Evolutionary conservation across 2,888 invertebrate genomes (phyloP).

Genomic region (Euplagia quadripunctaria): DNA sequence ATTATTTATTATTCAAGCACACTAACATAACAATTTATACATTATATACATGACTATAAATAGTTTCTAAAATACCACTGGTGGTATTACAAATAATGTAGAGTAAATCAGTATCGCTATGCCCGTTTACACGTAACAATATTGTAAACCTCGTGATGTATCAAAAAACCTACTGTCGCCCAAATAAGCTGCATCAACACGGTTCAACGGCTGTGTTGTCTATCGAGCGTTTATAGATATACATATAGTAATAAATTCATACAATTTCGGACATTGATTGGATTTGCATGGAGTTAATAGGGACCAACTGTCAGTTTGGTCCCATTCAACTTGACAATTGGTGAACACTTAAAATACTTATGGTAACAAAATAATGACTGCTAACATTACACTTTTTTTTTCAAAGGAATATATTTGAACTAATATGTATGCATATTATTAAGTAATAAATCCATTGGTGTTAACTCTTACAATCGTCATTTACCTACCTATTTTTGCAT

Average conservation of each 20-base stretch:
- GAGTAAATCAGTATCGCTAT: not conserved
- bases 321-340: not conserved
- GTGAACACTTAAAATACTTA: not conserved
- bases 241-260: not conserved
- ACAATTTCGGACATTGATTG: not conserved
- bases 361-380: not conserved
- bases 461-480: slow-evolving; percentile 18
- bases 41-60: slow-evolving; percentile 15
- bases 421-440: not conserved
- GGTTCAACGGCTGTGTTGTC: too few species aligned
- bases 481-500: not conserved
- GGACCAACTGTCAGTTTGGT: not conserved
- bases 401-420: not conserved
- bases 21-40: slow-evolving; percentile 11
- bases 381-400: not conserved
- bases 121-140: not conserved
- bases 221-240: not conserved
- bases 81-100: not conserved
- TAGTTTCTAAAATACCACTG: slow-evolving; percentile 12
- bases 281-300: not conserved
- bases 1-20: slow-evolving; percentile 16
- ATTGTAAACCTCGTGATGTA: not conserved
- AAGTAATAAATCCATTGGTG: slow-evolving; percentile 19
- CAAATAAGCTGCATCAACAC: not conserved
- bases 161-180: not conserved